A percentile compares a stretch with the other conserved stretches of the same genome.
These are phyloP conservation scores for Scyliorhinus canicula DNA, from an alignment of 2,797 vertebrate species.

Conservation along the genomic window DNA sequence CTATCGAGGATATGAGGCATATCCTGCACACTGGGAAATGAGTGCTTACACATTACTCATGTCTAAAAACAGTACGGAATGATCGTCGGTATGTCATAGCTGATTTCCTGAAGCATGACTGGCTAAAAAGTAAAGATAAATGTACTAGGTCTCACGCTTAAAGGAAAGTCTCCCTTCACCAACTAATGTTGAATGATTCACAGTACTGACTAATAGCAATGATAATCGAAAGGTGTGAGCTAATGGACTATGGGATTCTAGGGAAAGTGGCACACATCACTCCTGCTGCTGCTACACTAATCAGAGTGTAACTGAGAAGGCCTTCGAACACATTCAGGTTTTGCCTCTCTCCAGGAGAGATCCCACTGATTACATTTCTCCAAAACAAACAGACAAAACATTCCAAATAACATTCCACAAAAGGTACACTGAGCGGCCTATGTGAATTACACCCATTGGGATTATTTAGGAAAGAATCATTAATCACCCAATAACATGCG, in stretches of 20 bases:
- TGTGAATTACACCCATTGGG: not conserved
- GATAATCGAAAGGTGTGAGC: not conserved
- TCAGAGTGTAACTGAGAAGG: not conserved
- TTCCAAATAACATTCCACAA: not conserved
- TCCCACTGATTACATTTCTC: not conserved
- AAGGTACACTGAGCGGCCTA: not conserved
- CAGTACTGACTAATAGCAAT: constrained; percentile 10
- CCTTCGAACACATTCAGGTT: not conserved
- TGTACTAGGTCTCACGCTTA: not conserved
- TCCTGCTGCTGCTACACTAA: not conserved
- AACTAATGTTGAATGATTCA: not conserved
- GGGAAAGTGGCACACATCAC: not conserved
- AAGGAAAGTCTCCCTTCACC: not conserved
- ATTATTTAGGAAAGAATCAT: not conserved
- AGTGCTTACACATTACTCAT: not conserved
- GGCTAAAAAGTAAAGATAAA: constrained; percentile 12
- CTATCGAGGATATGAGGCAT: constrained; percentile 24
- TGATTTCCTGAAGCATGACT: constrained; percentile 19
- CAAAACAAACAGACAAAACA: constrained; percentile 3
- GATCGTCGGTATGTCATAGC: not conserved
- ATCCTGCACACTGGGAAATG: not conserved
- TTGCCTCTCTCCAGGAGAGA: not conserved
- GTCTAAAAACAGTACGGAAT: constrained; percentile 7
- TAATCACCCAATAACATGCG: not conserved
- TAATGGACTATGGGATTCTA: not conserved